Base-by-base conservation (phyloP, 2,888 invertebrate genomes). In the Spialia ferax region DNA sequence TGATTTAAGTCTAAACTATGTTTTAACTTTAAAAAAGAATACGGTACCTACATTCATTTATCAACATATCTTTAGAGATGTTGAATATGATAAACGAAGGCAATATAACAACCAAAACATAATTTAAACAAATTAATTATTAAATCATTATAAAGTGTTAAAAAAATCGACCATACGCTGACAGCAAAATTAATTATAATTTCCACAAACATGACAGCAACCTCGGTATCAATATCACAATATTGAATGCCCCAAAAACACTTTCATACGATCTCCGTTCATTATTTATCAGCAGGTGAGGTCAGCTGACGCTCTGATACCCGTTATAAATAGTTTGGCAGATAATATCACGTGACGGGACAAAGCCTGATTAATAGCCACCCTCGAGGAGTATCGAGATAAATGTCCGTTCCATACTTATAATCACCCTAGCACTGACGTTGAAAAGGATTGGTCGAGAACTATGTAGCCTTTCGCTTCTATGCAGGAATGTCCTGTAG, bases 291-390 rank as follows among this genome's bases (percentile, higher is more conserved):
- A 11, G n/a, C 26, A 60, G 35, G 45, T 26, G 26, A 26, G 45
- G 26, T 29, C 35, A 48, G 60, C 45, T 23, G 59, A 42, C 15
- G n/a, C 13, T 45, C 26, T 18, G 60, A 45, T 45, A 66, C 52
- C 68, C 59, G 70, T 70, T 73, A 73, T 74, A 71, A 74, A 73
- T 74, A 74, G 73, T 72, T 73, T 68, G 69, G 67, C 42, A 69
- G 70, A 73, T 71, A 73, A 74, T 74, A 74, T 72, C 69, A 66
- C 32, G 22, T 61, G 61, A 61, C 61, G 65, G 66, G 70, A 75
- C 73, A 75, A 75, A 74, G 75, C 72, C 68, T 71, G 73, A 75
- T 73, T 76, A 73, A 76, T 74, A 70, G 70, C 63, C 63, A 69
- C 68, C 29, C 54, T 63, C 22, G 15, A 29, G 42, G 18, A 42